Percentiles rank a stretch among this genome's conserved stretches.
Evolutionary conservation across 1,140 invertebrate genomes (phyloP).

Genomic region (Phymastichus coffea): DNA sequence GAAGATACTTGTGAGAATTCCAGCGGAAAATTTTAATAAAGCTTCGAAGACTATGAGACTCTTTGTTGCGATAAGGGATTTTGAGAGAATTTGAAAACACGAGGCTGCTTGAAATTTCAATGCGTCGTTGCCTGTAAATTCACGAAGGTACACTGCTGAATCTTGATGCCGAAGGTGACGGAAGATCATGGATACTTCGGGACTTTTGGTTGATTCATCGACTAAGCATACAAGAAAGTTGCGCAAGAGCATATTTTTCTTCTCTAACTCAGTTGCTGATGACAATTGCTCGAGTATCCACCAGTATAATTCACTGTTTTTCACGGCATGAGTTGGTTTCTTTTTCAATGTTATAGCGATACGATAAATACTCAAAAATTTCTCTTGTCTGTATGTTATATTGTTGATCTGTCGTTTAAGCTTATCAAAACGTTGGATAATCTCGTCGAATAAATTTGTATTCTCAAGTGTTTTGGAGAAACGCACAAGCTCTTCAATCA

Average conservation of each 20-base stretch:
- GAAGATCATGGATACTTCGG: conserved; percentile 35
- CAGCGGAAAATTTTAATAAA: conserved; percentile 39
- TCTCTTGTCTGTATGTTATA: conserved; percentile 34
- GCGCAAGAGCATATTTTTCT: conserved; percentile 39
- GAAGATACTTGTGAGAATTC: conserved; percentile 37
- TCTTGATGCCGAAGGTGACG: conserved; percentile 19
- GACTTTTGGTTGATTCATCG: conserved; percentile 25
- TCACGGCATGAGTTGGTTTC: conserved; percentile 33
- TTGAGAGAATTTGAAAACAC: conserved; percentile 44
- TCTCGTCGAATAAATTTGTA: conserved; percentile 30
- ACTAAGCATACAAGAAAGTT: conserved; percentile 46
- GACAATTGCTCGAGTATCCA: conserved; percentile 45
- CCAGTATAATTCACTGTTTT: conserved; percentile 30
- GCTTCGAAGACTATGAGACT: conserved; percentile 40
- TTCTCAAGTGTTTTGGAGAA: conserved; percentile 32
- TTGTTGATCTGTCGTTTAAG: conserved; percentile 32
- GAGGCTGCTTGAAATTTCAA: conserved; percentile 31
- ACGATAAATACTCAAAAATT: conserved; percentile 44
- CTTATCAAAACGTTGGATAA: conserved; percentile 35
- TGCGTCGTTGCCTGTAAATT: conserved; percentile 15
- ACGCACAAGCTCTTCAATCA: conserved; percentile 41
- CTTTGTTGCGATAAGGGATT: conserved; percentile 41
- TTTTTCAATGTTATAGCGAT: conserved; percentile 36
- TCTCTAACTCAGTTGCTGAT: conserved; percentile 27
- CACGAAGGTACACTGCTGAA: not conserved